Base-by-base conservation (phyloP, 2,797 vertebrate genomes). In the Otolemur crassicaudatus region DNA sequence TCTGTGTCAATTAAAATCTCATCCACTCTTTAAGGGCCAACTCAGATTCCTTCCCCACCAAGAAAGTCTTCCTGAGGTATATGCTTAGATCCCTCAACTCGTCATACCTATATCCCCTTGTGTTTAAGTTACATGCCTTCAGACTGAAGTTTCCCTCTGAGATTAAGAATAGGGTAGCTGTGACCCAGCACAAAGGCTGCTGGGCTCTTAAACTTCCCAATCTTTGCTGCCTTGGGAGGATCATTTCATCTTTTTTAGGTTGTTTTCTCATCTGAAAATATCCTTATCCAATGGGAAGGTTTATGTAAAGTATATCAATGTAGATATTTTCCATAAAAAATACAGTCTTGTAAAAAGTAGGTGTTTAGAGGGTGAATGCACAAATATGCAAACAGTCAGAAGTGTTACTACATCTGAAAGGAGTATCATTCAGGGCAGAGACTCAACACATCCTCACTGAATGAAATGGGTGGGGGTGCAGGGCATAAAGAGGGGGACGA, bases 1-100 rank as follows among this genome's bases (percentile, higher is more conserved):
- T 77, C 72, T 93, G 46, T 92, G 87, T 20, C 58, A 93, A 84
- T 86, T 94, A 92, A 92, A 95, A 91, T 79, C 31, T 80, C 53
- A 76, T 53, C 40, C n/a, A 69, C 22, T 91, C 69, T 89, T 88
- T 27, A 63, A 82, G 77, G 40, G 7, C 23, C 81, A 95, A 34
- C 43, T 95, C 56, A 56, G 56, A 56, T 75, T 81, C 53, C 56
- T 84, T 29, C 23, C 89, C 56, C 19, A 31, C 16, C 29, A 43
- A 43, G 94, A 91, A 94, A 46, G 83, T 40, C 83, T 69, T 40
- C 70, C 61, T 13, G 49, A 94, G 40, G 63, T 84, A n/a, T 4
- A 61, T 13, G 82, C 2, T n/a, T 31, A 72, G 79, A 93, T 43
- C 70, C 37, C 13, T 3, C 29, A 31, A 31, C 34, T 73, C 86